These are phyloP conservation scores for Actinernus sp. DNA, from an alignment of 92 coral and sea anemone species.

Conservation along the genomic window DNA sequence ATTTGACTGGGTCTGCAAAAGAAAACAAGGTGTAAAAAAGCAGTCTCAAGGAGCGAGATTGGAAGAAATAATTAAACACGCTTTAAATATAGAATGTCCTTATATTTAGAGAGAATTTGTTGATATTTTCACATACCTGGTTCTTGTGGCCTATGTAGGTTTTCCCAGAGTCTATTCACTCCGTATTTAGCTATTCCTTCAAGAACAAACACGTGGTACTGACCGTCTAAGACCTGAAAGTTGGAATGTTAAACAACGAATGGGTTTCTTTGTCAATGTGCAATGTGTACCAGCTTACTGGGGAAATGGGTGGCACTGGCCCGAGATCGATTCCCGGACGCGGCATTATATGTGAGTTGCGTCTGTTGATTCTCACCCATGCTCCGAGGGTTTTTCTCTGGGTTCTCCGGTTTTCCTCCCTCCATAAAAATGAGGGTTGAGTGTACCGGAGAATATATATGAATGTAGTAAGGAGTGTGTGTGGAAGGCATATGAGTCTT, in stretches of 20 bases:
- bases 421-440: neutral
- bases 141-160: constrained; percentile 79
- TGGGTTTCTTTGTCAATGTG: too few species aligned
- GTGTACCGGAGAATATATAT: too few species aligned
- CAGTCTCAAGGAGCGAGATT: too few species aligned
- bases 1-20: constrained; percentile 65
- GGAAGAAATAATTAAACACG: too few species aligned
- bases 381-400: too few species aligned
- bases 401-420: too few species aligned
- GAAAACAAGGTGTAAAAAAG: neutral
- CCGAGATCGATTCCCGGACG: too few species aligned
- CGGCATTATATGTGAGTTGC: too few species aligned
- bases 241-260: neutral
- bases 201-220: constrained; percentile 88
- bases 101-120: neutral
- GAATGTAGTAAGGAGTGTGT: too few species aligned
- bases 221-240: constrained; percentile 85
- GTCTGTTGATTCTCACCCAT: too few species aligned
- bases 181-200: constrained; percentile 90
- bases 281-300: neutral
- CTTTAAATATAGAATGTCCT: too few species aligned
- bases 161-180: constrained; percentile 72
- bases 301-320: neutral
- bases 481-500: too few species aligned
- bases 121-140: constrained; percentile 81